Base-by-base conservation (phyloP, 2,888 invertebrate species). In the Cetonia aurata region DNA sequence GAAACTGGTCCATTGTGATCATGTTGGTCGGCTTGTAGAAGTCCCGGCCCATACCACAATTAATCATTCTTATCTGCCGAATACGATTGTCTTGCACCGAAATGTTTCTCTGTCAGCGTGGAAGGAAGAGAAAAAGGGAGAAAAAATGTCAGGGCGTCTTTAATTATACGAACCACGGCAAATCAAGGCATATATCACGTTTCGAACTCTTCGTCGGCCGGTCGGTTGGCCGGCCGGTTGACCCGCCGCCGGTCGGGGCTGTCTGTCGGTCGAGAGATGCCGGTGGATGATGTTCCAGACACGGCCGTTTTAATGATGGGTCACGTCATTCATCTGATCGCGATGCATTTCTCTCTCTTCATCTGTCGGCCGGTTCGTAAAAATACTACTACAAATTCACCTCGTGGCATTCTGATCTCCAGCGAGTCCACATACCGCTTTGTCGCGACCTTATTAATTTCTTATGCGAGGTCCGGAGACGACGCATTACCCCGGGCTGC, bases 271-370 rank as follows among this genome's bases (percentile, higher is more conserved):
- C 37, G 19, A 17, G 52, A 65, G 62, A 65, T 41, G 41, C 50
- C 62, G 55, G 72, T 69, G 70, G 73, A 73, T 75, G 75, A 76
- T 75, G 75, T 76, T 74, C 25, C 73, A 74, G 74, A 65, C 73
- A 79, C 80, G 78, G 80, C 77, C 76, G 77, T 77, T 76, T 80
- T 84, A 85, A 84, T 85, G 84, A 85, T 78, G 82, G 84, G 84
- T 82, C 83, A 81, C 83, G 84, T 85, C 85, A 84, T 79, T 85
- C 84, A 84, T 76, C 81, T 79, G 83, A 82, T 83, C 82, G 83
- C 78, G 76, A 73, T 76, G 76, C 52, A 65, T 65, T 65, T 65
- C 50, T 65, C 52, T 65, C 62, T 52, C 62, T 65, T 50, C 62
- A 65, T 65, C 62, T 65, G 62, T 65, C 62, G 77, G 76, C 78